Conservation (phyloP, 2,113 vertebrate species). For the Empidonax traillii region DNA sequence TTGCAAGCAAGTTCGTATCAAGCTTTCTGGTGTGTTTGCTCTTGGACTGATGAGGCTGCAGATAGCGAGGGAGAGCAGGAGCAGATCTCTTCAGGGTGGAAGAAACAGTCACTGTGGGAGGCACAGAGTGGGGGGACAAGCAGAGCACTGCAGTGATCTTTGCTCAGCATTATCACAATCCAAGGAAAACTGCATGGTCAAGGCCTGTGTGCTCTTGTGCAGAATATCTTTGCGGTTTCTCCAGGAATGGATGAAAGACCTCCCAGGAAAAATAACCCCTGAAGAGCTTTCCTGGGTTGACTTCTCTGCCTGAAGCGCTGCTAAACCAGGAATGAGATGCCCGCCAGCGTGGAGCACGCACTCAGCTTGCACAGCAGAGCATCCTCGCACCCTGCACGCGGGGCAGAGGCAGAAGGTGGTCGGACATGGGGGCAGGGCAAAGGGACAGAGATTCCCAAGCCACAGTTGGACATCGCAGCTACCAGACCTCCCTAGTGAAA, state of each 20-base stretch:
- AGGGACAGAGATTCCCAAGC: neutral
- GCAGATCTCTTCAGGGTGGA: neutral
- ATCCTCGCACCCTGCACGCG: accelerated
- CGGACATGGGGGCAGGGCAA: accelerated
- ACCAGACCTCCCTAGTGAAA: neutral
- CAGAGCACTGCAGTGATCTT: neutral
- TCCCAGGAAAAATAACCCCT: neutral
- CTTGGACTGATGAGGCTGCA: neutral
- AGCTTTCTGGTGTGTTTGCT: neutral
- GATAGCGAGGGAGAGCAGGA: neutral
- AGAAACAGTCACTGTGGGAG: neutral
- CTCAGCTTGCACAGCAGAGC: neutral
- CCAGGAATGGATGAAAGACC: neutral
- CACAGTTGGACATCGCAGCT: neutral
- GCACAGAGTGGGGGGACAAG: neutral
- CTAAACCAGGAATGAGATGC: neutral
- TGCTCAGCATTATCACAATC: neutral
- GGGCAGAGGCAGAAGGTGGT: neutral
- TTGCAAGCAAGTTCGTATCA: neutral
- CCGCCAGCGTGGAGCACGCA: neutral
- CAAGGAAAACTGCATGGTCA: neutral
- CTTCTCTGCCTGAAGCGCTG: neutral
- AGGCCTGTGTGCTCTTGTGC: neutral
- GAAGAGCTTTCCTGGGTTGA: neutral
- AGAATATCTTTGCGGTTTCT: neutral